phyloP scores from a whole-genome alignment of 1,140 invertebrate species.

The Danaus plexippus region DNA sequence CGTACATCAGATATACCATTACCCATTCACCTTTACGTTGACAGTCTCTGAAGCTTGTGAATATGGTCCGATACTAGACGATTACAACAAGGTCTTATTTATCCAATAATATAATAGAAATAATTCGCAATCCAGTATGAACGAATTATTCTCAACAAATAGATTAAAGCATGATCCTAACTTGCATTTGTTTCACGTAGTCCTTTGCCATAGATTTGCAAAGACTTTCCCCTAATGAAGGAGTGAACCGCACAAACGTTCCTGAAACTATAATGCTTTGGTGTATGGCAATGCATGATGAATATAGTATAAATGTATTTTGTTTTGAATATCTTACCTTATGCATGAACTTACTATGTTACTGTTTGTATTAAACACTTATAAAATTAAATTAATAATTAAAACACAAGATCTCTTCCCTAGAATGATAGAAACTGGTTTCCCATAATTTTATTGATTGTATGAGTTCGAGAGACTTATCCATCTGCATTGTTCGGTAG shows the following conservation, averaged over 20 bases:
- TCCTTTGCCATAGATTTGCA: conserved; percentile 8
- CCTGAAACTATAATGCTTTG: conserved; percentile 14
- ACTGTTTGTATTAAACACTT: neutral
- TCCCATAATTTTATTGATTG: conserved; percentile 4
- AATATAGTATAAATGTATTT: conserved; percentile 12
- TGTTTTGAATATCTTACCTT: conserved; percentile 6
- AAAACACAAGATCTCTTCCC: conserved; percentile 1
- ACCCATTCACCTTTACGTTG: conserved; percentile 50
- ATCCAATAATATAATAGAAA: conserved; percentile 1
- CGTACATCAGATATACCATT: conserved; percentile 57
- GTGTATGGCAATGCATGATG: conserved; percentile 28
- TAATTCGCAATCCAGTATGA: conserved; percentile 6
- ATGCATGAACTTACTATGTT: neutral
- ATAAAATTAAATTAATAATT: neutral
- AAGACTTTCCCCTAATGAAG: neutral
- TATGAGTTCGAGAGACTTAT: conserved; percentile 7
- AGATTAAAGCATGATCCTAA: conserved; percentile 14
- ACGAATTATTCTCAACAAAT: conserved; percentile 11
- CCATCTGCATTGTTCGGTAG: conserved; percentile 13
- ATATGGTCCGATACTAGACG: conserved; percentile 51
- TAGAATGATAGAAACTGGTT: conserved; percentile 12
- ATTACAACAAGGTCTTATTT: conserved; percentile 24
- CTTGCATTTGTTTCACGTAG: conserved; percentile 15
- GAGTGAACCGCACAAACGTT: too few species aligned
- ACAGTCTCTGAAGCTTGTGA: conserved; percentile 52